These are phyloP conservation scores for Pterostichus madidus DNA, from an alignment of 2,888 invertebrate species.

Conservation along the genomic window DNA sequence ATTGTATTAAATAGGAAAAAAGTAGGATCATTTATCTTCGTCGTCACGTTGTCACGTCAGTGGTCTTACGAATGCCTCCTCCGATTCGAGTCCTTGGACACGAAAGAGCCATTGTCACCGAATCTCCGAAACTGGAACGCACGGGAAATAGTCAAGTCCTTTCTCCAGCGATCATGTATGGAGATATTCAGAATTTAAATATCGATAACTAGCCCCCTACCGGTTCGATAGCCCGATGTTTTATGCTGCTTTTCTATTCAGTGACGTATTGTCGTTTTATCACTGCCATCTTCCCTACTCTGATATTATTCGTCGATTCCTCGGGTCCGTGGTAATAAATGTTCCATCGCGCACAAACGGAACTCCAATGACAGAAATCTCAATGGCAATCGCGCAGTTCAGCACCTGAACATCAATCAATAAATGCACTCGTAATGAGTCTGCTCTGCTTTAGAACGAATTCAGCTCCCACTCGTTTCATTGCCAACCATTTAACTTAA, in stretches of 20 bases:
- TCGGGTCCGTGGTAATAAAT: constrained; percentile 28
- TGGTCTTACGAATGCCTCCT: constrained; percentile 47
- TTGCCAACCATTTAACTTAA: constrained; percentile 9
- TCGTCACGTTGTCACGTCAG: constrained; percentile 62
- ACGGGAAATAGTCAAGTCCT: background rate
- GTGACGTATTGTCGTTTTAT: constrained; percentile 59
- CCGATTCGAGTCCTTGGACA: constrained; percentile 45
- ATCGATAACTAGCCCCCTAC: constrained; percentile 49
- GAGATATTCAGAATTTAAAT: constrained; percentile 52
- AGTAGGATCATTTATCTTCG: constrained; percentile 61
- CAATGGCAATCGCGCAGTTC: constrained; percentile 48
- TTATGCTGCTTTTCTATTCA: constrained; percentile 42
- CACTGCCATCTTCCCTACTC: constrained; percentile 38
- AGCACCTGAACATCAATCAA: constrained; percentile 51
- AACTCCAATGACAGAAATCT: constrained; percentile 30
- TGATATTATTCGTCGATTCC: constrained; percentile 31
- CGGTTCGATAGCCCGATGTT: constrained; percentile 10
- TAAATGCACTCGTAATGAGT: constrained; percentile 46
- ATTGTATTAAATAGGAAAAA: constrained; percentile 63
- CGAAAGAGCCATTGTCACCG: constrained; percentile 54
- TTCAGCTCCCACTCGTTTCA: background rate
- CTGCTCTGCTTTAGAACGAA: constrained; percentile 13
- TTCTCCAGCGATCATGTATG: constrained; percentile 9
- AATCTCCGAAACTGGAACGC: constrained; percentile 46
- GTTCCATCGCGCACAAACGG: constrained; percentile 28